Evolutionary conservation across 2,888 invertebrate species (phyloP), one percentile per base, ranked within the genome.

Genomic region (Drosophila anomalata): DNA sequence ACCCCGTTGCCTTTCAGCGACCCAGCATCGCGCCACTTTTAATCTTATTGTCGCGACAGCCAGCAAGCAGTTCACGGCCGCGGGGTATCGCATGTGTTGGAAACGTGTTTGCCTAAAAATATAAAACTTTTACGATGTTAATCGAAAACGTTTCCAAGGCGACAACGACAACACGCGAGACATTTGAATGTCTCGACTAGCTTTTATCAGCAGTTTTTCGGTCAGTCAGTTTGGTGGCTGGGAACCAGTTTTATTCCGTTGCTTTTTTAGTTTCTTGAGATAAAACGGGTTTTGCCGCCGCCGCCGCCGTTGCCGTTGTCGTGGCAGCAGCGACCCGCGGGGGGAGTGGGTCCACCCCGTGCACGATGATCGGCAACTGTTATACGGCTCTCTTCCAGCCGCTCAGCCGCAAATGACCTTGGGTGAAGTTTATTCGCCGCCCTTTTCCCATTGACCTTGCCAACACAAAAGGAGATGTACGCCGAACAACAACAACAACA

Each of bases 171-270:
- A 42, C 41, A 42, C 41, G 20, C 41, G 47, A 48, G 31, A 58
- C 47, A 47, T 48, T 24, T 31, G 41, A 24, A 59, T 59, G 59
- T 62, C 59, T 62, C 41, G 33, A 33, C 42, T 54, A 17, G 52
- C 22, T 31, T 59, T 65, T 63, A 65, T 65, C 65, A 65, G 65
- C 24, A 11, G 6, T 17, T 17, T 17, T 14, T 14, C 14, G 1
- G 14, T 14, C 14, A 14, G 17, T 54, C 24, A 11, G 6, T 36
- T 20, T 42, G 17, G 17, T 20, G 29, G 9, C 36, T 51, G 22
- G 33, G 42, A 52, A 65, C 65, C 65, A 65, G 65, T 65, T 65
- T 65, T 53, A 53, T 63, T 63, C 67, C 67, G 50, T 51, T 44
- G 50, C 58, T 36, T 58, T 58, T 12, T 39, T 29, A 50, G 63